Evolutionary conservation across 2,113 vertebrate species (phyloP), one percentile per base, ranked within the genome.

Genomic region (Myotis lucifugus): DNA sequence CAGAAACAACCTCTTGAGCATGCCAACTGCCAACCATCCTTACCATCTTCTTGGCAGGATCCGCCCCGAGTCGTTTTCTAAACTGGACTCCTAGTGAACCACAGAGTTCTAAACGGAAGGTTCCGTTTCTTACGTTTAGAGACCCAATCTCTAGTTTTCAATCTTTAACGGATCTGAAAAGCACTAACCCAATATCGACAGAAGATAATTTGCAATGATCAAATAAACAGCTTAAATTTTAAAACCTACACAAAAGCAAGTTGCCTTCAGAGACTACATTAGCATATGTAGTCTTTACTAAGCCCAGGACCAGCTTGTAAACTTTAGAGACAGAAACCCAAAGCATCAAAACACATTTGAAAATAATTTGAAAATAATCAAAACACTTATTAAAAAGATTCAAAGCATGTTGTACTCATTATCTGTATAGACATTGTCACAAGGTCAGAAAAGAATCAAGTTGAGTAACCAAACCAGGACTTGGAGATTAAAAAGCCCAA

Each of bases 311-410:
- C 42, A 59, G 23, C 64, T 27, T 46, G 9, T 88, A 93, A 81
- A 40, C 50, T 70, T 83, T 81, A 73, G 85, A 82, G 69, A 15
- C 59, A 94, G 46, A 90, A 69, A 89, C 11, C 29, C 19, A 46
- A 91, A 87, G 19, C 76, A 48, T 1, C 67, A 50, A 87, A 90
- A 42, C 42, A 42, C 42, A 42, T 42, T 25, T 64, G 29, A 84
- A 93, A 87, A 74, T 64, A 72, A 84, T 89, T 25, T 64, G 29
- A 84, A 93, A 87, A 74, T 64, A 72, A 84, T 89, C 6, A 74
- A 95, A 61, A 91, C 12, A 56, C 59, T 25, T 18, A 64, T 32
- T 59, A 8, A 61, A 94, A 95, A 77, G 37, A 86, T 59, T 88
- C 25, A 15, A 61, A 61, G 56, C 61, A 66, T 29, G 25, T n/a